Base-by-base conservation (phyloP, 2,888 invertebrate genomes). In the Autographa gamma region DNA sequence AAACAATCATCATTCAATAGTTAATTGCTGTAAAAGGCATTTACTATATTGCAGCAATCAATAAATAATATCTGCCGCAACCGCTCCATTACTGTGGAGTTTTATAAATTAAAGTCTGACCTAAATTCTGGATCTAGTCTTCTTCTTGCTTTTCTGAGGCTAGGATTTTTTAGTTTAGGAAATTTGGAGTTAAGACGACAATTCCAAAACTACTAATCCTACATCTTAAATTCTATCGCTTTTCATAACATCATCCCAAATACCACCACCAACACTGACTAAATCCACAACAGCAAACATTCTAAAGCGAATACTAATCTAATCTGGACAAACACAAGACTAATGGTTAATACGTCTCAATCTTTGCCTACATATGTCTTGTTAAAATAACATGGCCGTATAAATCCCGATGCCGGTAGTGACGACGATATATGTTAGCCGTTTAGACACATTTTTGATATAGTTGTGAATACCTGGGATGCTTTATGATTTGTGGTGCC, bases 321-420 rank as follows among this genome's bases (percentile, higher is more conserved):
- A 56, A 71, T 65, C 67, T 77, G 66, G 70, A 65, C 69, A 70
- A 76, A 66, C 69, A 74, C 2, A 52, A 14, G 59, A 68, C 73
- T 79, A 71, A 67, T 73, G 73, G 74, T 69, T 74, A 75, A 79
- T 79, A 77, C 78, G 82, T 84, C 82, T 88, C 86, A 85, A 86
- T 88, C 87, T 83, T 79, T 80, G 76, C 80, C 74, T 81, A 81
- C 86, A 82, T 84, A 79, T 75, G 84, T 87, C 84, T 80, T 83
- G 79, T 83, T 86, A 84, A 85, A 89, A 90, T 89, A 90, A 91
- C 89, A 85, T 76, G 76, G 78, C 32, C 81, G 73, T 81, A 91
- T 92, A 92, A 92, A 91, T 92, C 86, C 81, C 66, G 63, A 61
- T 91, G 91, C 93, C 92, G 92, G 92, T 87, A 93, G 91, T 69